phyloP scores from a whole-genome alignment of 2,113 vertebrate genomes.

The Seriola rivoliana region DNA sequence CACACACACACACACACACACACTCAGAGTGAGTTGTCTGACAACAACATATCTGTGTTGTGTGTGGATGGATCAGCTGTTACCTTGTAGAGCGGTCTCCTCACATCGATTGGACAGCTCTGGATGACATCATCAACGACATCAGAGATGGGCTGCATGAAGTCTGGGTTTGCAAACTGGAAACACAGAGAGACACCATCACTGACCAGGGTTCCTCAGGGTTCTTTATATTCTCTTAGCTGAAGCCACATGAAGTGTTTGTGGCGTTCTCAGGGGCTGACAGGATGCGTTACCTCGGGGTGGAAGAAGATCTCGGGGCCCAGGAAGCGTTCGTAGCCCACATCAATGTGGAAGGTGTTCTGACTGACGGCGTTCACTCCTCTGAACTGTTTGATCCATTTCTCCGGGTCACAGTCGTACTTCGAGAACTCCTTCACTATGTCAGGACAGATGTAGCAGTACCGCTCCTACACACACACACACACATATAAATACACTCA shows the following conservation, averaged over 20 bases:
- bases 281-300: constrained; percentile 85
- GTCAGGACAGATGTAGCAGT: constrained; percentile 94
- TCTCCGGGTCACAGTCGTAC: constrained; percentile 91
- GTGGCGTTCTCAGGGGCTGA: background rate
- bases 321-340: constrained; percentile 93
- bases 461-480: constrained; percentile 85
- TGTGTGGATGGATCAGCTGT: background rate
- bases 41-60: background rate
- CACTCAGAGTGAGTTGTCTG: background rate
- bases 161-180: constrained; percentile 69
- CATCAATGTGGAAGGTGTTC: constrained; percentile 92
- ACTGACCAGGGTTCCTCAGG: no score
- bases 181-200: background rate
- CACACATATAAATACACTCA: background rate
- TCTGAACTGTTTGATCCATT: constrained; percentile 94
- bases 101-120: constrained; percentile 67
- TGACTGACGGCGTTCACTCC: constrained; percentile 91
- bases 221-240: no score
- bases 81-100: constrained; percentile 66
- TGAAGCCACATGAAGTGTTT: no score
- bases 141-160: constrained; percentile 68
- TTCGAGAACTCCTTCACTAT: constrained; percentile 95
- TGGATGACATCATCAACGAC: constrained; percentile 68
- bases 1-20: constrained; percentile 11
- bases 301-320: constrained; percentile 96